Evolutionary conservation across 2,888 invertebrate genomes (phyloP), one percentile per base, ranked within the genome.

Genomic region (Drosophila yooni): DNA sequence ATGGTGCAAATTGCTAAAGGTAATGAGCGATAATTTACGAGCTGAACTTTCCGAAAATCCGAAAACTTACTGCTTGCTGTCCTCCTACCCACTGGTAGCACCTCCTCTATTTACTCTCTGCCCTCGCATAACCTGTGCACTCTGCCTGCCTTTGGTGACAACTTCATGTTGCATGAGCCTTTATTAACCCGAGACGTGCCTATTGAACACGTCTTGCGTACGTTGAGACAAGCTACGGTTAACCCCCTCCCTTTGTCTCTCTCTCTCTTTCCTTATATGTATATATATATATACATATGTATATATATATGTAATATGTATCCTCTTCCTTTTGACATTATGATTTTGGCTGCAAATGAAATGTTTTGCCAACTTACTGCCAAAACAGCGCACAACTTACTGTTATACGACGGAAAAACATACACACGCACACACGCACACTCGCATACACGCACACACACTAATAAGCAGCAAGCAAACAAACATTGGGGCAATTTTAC

Each of bases 281-380:
- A 21, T 5, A 11, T 1, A 18, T 1, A 18, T 10, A 38, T 40
- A 4, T 18, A n/a, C 11, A 40, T 10, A 38, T 40, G 4, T 18
- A n/a, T 10, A 40, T 43, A 11, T 21, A 3, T 38, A 13, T 18
- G 27, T 3, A 31, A 27, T 53, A n/a, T 27, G 18, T 40, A 33
- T 10, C 10, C 11, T 43, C 11, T 33, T 48, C 25, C 21, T 8
- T 10, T 52, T 18, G n/a, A 63, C 65, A 70, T 84, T 85, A 85
- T 77, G 77, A 82, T 85, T 85, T 79, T 86, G 82, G 66, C 70
- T 80, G 80, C 62, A 72, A 84, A 84, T 84, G 76, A 84, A 89
- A 89, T 86, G 87, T 85, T 88, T 85, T 83, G 87, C 89, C 89
- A 86, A 81, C 88, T 88, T 56, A 78, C 83, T 83, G 88, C 86